These are phyloP conservation scores for Macaca fascicularis DNA, from an alignment of 2,113 vertebrate genomes.

Conservation along the genomic window DNA sequence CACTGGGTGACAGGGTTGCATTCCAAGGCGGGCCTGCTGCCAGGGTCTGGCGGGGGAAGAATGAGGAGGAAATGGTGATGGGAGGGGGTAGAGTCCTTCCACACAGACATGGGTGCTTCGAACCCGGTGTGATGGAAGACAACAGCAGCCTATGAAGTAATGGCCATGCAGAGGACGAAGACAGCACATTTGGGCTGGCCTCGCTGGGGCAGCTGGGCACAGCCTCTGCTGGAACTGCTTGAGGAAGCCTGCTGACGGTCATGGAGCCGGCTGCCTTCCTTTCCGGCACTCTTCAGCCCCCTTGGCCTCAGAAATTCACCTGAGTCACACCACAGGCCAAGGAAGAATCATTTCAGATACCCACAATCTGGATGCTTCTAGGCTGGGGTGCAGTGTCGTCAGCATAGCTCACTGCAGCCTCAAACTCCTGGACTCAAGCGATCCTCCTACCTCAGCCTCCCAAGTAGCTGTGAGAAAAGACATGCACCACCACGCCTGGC, in stretches of 20 bases:
- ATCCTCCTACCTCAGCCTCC: too few relatives aligned
- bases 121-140: background rate
- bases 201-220: background rate
- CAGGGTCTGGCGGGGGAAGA: background rate
- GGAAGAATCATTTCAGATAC: background rate
- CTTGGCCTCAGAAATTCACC: background rate
- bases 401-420: too few relatives aligned
- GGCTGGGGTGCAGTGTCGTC: too few relatives aligned
- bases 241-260: too few relatives aligned
- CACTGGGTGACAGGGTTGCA: background rate
- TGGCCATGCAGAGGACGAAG: background rate
- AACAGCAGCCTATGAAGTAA: background rate
- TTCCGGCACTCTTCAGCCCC: background rate
- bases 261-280: background rate
- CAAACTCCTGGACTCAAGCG: too few relatives aligned
- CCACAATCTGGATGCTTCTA: background rate
- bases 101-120: background rate
- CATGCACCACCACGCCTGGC: too few relatives aligned
- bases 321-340: background rate
- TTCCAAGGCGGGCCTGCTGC: slow-evolving; percentile 7
- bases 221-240: background rate
- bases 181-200: background rate
- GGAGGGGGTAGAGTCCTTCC: background rate
- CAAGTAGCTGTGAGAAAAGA: too few relatives aligned
- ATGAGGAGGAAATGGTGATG: background rate